These are phyloP conservation scores for Nipponia nippon DNA, from an alignment of 2,113 vertebrate species.

Conservation along the genomic window DNA sequence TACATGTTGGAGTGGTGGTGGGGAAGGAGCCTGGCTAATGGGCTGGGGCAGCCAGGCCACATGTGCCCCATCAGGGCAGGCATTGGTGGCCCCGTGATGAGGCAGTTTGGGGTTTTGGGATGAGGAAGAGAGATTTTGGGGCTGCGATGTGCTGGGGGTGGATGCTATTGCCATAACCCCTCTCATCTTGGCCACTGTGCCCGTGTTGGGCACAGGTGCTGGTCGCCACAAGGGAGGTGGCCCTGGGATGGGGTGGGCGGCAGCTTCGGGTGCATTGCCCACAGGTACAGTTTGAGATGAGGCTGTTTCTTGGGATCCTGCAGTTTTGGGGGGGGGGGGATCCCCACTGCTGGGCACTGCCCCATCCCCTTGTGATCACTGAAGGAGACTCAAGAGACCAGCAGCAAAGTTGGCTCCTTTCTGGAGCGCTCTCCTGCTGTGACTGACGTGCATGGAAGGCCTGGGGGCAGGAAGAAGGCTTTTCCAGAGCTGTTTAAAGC, in stretches of 20 bases:
- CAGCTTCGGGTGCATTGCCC: background rate
- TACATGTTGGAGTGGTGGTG: accelerated
- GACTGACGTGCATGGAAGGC: accelerated
- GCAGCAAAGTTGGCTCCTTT: background rate
- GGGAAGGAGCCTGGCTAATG: background rate
- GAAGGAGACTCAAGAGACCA: background rate
- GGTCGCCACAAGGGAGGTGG: background rate
- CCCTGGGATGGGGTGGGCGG: background rate
- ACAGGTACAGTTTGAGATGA: accelerated
- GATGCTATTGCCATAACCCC: background rate
- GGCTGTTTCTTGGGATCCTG: background rate
- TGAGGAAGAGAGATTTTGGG: background rate
- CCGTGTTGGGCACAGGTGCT: accelerated
- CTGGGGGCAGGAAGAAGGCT: background rate
- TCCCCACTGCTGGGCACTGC: background rate
- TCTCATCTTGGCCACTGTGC: accelerated
- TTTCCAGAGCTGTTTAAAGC: background rate
- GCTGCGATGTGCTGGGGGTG: accelerated
- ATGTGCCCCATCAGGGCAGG: accelerated
- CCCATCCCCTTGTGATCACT: background rate
- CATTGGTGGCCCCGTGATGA: accelerated
- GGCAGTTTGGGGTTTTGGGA: background rate
- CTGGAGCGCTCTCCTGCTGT: accelerated
- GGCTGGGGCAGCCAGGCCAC: accelerated
- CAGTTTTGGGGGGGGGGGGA: no score